Evolutionary conservation across 2,113 vertebrate genomes (phyloP).

Genomic region (Regulus satrapa): DNA sequence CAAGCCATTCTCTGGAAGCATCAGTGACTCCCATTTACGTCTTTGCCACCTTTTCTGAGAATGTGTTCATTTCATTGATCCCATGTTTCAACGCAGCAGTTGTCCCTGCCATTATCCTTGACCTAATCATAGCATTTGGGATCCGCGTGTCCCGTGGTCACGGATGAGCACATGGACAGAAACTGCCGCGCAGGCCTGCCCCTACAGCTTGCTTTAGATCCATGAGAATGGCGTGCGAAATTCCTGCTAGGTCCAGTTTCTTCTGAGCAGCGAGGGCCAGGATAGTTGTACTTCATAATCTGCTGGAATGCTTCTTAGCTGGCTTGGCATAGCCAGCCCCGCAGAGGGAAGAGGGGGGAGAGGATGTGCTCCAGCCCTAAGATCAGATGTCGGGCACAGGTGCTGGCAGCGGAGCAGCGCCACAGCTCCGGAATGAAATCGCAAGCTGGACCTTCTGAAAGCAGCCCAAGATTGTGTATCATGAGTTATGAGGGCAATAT

Average conservation of each 20-base stretch:
- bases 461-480: constrained; percentile 58
- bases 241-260: constrained; percentile 66
- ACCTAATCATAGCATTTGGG: constrained; percentile 60
- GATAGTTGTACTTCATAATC: constrained; percentile 67
- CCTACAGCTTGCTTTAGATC: background rate
- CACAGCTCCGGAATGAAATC: constrained; percentile 37
- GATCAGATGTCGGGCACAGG: constrained; percentile 69
- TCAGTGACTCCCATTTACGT: constrained; percentile 7
- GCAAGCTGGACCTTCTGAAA: constrained; percentile 47
- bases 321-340: background rate
- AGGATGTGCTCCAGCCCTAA: constrained; percentile 50
- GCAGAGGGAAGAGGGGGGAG: constrained; percentile 11
- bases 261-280: constrained; percentile 51
- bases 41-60: constrained; percentile 45
- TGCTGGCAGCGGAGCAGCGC: constrained; percentile 24
- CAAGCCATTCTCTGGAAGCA: constrained; percentile 14
- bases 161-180: constrained; percentile 37
- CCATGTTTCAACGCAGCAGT: constrained; percentile 34
- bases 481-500: constrained; percentile 58
- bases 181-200: background rate
- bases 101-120: constrained; percentile 67
- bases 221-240: constrained; percentile 52
- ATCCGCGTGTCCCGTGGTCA: background rate
- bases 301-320: constrained; percentile 63
- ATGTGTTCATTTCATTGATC: constrained; percentile 40